Percentiles rank a stretch among this genome's conserved stretches.
Evolutionary conservation across 2,797 vertebrate species (phyloP).

Genomic region (Cheirogaleus major): DNA sequence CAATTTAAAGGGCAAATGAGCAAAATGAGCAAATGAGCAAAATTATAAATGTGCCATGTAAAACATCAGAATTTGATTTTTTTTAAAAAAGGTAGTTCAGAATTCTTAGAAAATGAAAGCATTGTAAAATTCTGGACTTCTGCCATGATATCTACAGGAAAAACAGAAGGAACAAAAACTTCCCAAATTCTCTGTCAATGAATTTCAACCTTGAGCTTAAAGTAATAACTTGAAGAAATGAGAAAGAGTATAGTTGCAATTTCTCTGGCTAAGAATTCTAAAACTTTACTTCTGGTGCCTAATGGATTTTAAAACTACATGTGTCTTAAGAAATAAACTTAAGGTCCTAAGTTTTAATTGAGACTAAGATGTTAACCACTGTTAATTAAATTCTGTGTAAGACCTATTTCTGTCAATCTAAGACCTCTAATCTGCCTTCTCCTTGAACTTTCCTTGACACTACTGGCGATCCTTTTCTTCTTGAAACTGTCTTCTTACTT

Average conservation of each 20-base stretch:
- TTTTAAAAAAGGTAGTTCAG: background rate
- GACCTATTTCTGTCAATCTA: background rate
- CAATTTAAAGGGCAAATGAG: constrained; percentile 8
- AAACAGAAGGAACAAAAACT: background rate
- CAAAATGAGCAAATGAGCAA: background rate
- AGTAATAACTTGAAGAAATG: constrained; percentile 4
- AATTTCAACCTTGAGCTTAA: constrained; percentile 33
- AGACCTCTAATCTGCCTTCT: background rate
- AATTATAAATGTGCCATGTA: background rate
- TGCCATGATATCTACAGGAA: background rate
- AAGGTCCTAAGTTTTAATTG: background rate
- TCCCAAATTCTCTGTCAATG: background rate
- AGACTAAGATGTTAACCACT: background rate
- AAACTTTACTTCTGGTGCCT: constrained; percentile 3
- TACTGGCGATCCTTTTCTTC: background rate
- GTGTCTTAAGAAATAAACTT: background rate
- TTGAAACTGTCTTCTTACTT: background rate
- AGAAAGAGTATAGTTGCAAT: background rate
- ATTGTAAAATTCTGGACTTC: constrained; percentile 26
- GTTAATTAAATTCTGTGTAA: background rate
- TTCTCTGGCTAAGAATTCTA: constrained; percentile 43
- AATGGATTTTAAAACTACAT: background rate
- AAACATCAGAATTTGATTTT: background rate
- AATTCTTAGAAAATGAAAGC: constrained; percentile 46
- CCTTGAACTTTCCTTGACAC: background rate